Conservation (phyloP, 2,888 invertebrate genomes). For the Linnaemya tessellans region DNA sequence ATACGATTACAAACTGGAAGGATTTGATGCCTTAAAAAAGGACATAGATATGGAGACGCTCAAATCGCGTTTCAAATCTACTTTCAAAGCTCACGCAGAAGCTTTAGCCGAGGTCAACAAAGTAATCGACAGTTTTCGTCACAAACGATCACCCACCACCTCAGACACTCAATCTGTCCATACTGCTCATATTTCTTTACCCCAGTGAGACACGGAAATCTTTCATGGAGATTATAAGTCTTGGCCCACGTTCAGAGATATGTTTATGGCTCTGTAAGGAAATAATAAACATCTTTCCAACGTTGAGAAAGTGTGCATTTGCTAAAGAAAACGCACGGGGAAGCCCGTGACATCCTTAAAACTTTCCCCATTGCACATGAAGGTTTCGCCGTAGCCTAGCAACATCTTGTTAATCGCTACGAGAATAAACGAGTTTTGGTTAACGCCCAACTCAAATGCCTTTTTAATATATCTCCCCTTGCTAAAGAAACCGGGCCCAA, state of each 20-base stretch:
- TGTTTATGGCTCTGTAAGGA: neutral
- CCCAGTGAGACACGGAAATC: neutral
- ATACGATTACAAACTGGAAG: neutral
- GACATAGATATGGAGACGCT: neutral
- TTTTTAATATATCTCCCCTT: neutral
- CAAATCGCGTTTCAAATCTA: neutral
- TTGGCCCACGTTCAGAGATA: neutral
- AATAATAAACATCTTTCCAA: neutral
- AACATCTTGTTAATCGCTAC: neutral
- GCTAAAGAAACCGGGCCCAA: neutral
- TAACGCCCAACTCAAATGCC: neutral
- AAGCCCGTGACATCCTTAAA: neutral
- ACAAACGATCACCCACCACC: neutral
- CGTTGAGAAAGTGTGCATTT: constrained; percentile 4
- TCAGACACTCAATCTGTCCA: neutral
- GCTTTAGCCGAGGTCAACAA: neutral
- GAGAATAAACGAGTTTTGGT: neutral
- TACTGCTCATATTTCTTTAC: neutral
- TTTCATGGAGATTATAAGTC: neutral
- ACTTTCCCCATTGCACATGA: neutral
- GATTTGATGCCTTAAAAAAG: neutral
- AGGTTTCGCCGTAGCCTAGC: neutral
- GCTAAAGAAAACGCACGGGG: neutral
- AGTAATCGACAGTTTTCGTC: neutral
- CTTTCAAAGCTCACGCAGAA: neutral